Evolutionary conservation across 2,888 invertebrate species (phyloP).

Genomic region (Sarcophaga rosellei): DNA sequence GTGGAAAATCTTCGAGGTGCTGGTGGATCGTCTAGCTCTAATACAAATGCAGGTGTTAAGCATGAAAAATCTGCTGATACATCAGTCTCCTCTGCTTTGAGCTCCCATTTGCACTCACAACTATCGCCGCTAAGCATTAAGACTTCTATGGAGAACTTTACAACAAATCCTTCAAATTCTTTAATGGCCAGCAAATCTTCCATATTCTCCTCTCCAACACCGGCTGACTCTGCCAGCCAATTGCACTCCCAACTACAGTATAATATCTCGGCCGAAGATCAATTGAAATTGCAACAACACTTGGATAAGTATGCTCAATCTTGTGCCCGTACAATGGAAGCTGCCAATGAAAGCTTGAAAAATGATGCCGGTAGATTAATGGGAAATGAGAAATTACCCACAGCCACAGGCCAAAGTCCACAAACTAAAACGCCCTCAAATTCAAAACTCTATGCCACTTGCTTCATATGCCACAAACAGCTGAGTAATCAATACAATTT

Average conservation of each 20-base stretch:
- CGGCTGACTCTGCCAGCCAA: slow-evolving; percentile 39
- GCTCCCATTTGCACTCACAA: slow-evolving; percentile 69
- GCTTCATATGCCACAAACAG: slow-evolving; percentile 93
- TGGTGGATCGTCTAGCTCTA: slow-evolving; percentile 48
- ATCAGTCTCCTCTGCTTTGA: slow-evolving; percentile 35
- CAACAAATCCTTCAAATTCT: slow-evolving; percentile 39
- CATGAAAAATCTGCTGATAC: slow-evolving; percentile 67
- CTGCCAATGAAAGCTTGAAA: slow-evolving; percentile 58
- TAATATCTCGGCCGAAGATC: slow-evolving; percentile 68
- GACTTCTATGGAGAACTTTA: slow-evolving; percentile 54
- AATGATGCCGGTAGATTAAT: slow-evolving; percentile 56
- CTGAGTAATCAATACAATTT: slow-evolving; percentile 95
- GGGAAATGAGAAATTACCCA: slow-evolving; percentile 50
- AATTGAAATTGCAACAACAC: slow-evolving; percentile 68
- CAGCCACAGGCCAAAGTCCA: slow-evolving; percentile 47
- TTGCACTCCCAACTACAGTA: slow-evolving; percentile 50
- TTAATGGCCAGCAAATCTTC: slow-evolving; percentile 43
- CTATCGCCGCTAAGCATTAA: slow-evolving; percentile 68
- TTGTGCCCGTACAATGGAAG: slow-evolving; percentile 72
- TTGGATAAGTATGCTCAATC: slow-evolving; percentile 76
- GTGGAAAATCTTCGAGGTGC: slow-evolving; percentile 78
- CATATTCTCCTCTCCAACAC: slow-evolving; percentile 47
- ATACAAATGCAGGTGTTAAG: neutral
- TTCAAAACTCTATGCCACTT: slow-evolving; percentile 86
- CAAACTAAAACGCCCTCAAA: slow-evolving; percentile 78